Evolutionary conservation across 1,140 invertebrate genomes (phyloP), one percentile per base, ranked within the genome.

Genomic region (Meloidogyne hapla): DNA sequence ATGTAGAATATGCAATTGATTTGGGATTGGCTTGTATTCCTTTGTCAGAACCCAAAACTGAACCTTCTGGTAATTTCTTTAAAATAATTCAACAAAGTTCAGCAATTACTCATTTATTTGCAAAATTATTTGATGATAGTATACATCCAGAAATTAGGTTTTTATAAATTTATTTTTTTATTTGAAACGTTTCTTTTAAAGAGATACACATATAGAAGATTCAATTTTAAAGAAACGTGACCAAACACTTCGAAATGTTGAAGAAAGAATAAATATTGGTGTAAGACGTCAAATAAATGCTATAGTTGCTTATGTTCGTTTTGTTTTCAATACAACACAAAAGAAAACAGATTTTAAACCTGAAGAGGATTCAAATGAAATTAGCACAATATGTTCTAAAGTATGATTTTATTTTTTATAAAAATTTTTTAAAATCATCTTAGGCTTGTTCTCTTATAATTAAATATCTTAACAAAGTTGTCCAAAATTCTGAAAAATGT

Each of bases 331-430:
- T 88, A 92, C 91, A 5, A 95, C 98, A 87, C 96, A 99, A 88
- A 94, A 94, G 87, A 96, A 96, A 87, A 93, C 92, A 1, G 96
- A 98, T 88, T 98, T 96, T 83, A 96, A 94, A 85, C 94, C 95
- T 0, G 96, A 98, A 73, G 88, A 92, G 90, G 88, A 89, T 77
- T 88, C 26, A 48, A 88, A 61, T n/a, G 80, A 67, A 45, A 80
- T 80, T 25, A 78, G 61, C 33, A 63, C 79, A 13, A 76, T 76
- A 2, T 80, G 73, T 71, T 76, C 69, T 18, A 78, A 65, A 25
- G 42, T 77, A 78, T 38, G 4, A 33, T 56, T 26, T 18, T 65
- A 13, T 25, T n/a, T 18, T 74, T 12, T 2, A 9, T n/a, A 33
- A 62, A 21, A 79, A 56, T 79, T 86, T 48, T 75, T 83, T 79